These are phyloP conservation scores for Oncopeltus fasciatus DNA, from an alignment of 1,140 invertebrate species.

Conservation along the genomic window DNA sequence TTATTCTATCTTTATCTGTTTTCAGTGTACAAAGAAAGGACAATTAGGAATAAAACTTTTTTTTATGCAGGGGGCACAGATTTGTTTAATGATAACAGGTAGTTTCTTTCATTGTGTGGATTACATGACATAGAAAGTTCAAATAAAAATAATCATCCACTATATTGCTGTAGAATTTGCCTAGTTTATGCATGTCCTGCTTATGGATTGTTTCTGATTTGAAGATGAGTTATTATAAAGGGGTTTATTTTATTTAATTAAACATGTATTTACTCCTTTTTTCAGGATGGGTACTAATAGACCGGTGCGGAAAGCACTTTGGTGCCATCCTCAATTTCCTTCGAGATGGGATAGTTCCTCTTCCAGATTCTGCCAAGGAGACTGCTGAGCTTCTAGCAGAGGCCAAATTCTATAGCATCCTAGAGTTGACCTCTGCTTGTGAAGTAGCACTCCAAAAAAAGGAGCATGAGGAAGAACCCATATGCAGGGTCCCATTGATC, in stretches of 20 bases:
- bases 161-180: no score
- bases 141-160: no score
- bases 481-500: constrained; percentile 86
- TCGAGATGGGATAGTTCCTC: constrained; percentile 77
- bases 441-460: constrained; percentile 63
- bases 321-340: constrained; percentile 90
- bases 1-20: no score
- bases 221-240: no score
- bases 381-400: constrained; percentile 77
- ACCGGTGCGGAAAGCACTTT: constrained; percentile 97
- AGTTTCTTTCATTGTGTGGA: no score
- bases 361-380: constrained; percentile 82
- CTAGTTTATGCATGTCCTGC: no score
- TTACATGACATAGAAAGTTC: no score
- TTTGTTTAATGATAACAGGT: no score
- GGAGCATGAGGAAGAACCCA: constrained; percentile 68
- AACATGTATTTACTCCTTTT: constrained; percentile 17
- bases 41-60: no score
- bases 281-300: constrained; percentile 94
- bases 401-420: constrained; percentile 92
- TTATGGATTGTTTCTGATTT: no score
- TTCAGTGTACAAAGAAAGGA: no score
- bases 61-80: no score
- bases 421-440: constrained; percentile 71
- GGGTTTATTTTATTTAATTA: not conserved